Evolutionary conservation across 1,140 invertebrate genomes (phyloP).

Genomic region (Drosophila ananassae): DNA sequence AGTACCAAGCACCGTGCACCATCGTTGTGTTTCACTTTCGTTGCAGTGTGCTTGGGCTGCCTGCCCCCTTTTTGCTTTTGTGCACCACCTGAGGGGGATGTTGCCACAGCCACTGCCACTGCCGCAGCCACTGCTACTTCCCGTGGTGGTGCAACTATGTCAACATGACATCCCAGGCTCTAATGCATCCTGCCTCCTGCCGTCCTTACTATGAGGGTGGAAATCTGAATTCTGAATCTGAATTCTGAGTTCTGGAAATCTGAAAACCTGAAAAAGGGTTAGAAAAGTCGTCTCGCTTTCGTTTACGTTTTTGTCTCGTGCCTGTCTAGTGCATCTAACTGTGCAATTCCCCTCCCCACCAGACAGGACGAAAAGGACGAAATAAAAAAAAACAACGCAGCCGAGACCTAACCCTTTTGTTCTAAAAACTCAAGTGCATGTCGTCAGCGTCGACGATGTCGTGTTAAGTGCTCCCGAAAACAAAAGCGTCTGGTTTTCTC

Average conservation of each 20-base stretch:
- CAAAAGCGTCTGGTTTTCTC: slow-evolving; percentile 39
- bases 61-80: neutral
- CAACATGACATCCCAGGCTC: slow-evolving; percentile 60
- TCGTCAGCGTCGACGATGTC: slow-evolving; percentile 65
- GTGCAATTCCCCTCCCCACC: slow-evolving; percentile 23
- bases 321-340: slow-evolving; percentile 80
- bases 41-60: slow-evolving; percentile 19
- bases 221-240: slow-evolving; percentile 6
- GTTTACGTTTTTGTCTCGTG: slow-evolving; percentile 66
- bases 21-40: slow-evolving; percentile 71
- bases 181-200: slow-evolving; percentile 40
- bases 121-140: neutral
- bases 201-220: slow-evolving; percentile 21
- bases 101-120: neutral
- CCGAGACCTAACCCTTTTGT: slow-evolving; percentile 52
- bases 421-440: slow-evolving; percentile 79
- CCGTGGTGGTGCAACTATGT: slow-evolving; percentile 63
- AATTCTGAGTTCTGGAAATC: neutral
- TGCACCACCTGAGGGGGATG: slow-evolving; percentile 50
- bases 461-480: slow-evolving; percentile 81
- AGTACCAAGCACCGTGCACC: slow-evolving; percentile 22
- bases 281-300: slow-evolving; percentile 40
- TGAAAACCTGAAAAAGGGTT: slow-evolving; percentile 34
- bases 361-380: neutral
- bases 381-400: neutral